Percentiles rank a stretch among this genome's conserved stretches.
These are phyloP conservation scores for Balearica regulorum DNA, from an alignment of 2,797 vertebrate species.

Conservation along the genomic window DNA sequence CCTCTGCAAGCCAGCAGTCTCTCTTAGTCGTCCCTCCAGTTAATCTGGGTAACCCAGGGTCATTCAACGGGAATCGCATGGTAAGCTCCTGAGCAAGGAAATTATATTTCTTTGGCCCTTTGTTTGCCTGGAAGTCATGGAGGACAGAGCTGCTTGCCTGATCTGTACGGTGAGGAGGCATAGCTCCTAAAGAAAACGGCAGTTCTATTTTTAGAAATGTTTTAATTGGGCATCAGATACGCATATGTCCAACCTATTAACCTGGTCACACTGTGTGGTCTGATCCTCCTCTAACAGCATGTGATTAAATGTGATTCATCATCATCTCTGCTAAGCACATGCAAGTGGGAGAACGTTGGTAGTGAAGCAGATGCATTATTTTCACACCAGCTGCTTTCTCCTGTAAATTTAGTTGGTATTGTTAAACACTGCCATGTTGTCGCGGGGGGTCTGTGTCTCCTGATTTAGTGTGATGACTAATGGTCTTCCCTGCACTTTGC, in stretches of 20 bases:
- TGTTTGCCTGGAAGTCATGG: neutral
- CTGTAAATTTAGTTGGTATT: neutral
- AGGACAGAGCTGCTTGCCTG: neutral
- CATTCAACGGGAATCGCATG: neutral
- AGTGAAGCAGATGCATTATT: neutral
- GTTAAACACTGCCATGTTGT: neutral
- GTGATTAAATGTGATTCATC: neutral
- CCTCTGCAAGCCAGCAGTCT: neutral
- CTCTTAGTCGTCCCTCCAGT: neutral
- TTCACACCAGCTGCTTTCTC: neutral
- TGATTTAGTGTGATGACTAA: neutral
- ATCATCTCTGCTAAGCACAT: accelerated
- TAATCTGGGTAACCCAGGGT: neutral
- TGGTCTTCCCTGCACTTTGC: neutral
- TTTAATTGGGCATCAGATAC: neutral
- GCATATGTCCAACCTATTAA: neutral
- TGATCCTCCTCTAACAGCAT: neutral
- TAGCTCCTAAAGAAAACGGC: neutral
- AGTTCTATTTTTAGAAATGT: neutral
- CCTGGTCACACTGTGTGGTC: neutral
- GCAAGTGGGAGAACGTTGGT: neutral
- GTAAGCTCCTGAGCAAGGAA: neutral
- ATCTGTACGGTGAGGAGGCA: neutral
- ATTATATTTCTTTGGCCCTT: neutral
- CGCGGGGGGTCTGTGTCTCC: neutral